phyloP scores from a whole-genome alignment of 2,888 invertebrate species.

The Oithona nana region DNA sequence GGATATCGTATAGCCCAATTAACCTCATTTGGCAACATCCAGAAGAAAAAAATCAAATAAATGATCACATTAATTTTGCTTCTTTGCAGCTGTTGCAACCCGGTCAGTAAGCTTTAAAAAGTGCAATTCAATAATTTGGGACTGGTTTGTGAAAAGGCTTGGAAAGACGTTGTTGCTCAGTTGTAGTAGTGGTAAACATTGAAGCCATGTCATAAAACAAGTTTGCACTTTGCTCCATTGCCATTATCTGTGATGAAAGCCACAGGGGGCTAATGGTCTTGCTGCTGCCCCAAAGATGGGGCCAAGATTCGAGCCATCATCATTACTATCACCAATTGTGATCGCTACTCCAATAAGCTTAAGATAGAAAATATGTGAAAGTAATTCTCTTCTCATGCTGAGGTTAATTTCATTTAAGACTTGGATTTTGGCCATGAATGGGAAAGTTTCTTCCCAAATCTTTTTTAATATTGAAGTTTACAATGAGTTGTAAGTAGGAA shows the following conservation, averaged over 20 bases:
- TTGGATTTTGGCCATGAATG: too few relatives aligned
- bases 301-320: neutral
- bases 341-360: neutral
- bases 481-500: too few relatives aligned
- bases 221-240: neutral
- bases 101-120: too few relatives aligned
- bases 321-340: neutral
- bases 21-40: neutral
- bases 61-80: neutral
- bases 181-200: too few relatives aligned
- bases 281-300: neutral
- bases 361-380: neutral
- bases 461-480: too few relatives aligned
- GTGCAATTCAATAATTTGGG: too few relatives aligned
- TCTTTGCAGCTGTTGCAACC: too few relatives aligned
- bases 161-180: too few relatives aligned
- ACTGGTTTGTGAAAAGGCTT: too few relatives aligned
- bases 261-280: neutral
- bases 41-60: neutral
- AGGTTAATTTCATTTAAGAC: neutral
- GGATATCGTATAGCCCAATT: neutral
- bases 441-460: too few relatives aligned
- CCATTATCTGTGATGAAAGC: neutral
- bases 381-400: neutral
- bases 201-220: neutral